Evolutionary conservation across 2,888 invertebrate species (phyloP).

Genomic region (Hyposoter dolosus): DNA sequence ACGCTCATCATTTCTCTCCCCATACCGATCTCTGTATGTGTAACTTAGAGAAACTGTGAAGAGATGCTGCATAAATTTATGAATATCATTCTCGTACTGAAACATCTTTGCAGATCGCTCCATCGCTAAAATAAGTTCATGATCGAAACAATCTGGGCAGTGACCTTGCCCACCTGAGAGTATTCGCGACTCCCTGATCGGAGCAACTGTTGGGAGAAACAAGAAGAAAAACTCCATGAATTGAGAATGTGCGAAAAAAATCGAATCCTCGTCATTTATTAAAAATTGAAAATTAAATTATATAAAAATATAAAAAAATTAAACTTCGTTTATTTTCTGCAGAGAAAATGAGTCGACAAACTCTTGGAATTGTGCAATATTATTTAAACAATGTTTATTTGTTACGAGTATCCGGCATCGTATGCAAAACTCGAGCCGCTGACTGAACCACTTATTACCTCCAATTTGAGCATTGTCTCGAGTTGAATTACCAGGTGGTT

Average conservation of each 20-base stretch:
- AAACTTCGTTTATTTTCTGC: background rate
- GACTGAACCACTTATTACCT: slow-evolving; percentile 61
- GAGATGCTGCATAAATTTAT: slow-evolving; percentile 7
- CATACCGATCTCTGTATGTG: no score
- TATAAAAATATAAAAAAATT: background rate
- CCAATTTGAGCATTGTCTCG: slow-evolving; percentile 66
- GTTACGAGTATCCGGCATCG: slow-evolving; percentile 6
- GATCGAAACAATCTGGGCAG: slow-evolving; percentile 27
- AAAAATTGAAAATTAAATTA: background rate
- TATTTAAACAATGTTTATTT: slow-evolving; percentile 58
- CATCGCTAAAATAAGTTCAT: background rate
- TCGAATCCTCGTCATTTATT: background rate
- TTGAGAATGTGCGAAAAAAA: background rate
- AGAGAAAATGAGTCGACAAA: slow-evolving; percentile 15
- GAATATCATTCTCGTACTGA: slow-evolving; percentile 6
- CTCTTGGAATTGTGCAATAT: slow-evolving; percentile 53
- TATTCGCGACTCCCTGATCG: slow-evolving; percentile 39
- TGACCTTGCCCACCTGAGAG: slow-evolving; percentile 41
- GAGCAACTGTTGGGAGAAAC: background rate
- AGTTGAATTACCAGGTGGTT: slow-evolving; percentile 15
- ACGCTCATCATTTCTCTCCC: background rate
- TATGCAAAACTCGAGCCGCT: slow-evolving; percentile 44
- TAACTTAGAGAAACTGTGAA: slow-evolving; percentile 11
- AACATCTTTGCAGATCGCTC: background rate
- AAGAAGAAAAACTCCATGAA: background rate